phyloP scores from a whole-genome alignment of 2,797 vertebrate species.

The Lerista edwardsae region DNA sequence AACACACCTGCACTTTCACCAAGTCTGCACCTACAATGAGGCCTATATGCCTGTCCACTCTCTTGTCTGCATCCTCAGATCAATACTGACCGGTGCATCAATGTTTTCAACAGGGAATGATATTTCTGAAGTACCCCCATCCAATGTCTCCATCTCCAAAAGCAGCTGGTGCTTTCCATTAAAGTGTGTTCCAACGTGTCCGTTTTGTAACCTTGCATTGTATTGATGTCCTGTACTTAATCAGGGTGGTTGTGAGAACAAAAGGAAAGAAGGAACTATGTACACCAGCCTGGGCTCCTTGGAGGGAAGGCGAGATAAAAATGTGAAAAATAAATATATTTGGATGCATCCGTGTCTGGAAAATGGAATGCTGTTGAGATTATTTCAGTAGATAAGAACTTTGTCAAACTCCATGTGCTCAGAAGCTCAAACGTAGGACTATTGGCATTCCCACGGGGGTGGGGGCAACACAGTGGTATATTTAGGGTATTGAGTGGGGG shows the following conservation, averaged over 20 bases:
- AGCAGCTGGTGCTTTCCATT: background rate
- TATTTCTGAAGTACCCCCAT: slow-evolving; percentile 30
- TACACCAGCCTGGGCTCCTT: no score
- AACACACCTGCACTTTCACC: slow-evolving; percentile 1
- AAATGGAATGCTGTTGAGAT: background rate
- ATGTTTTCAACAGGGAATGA: slow-evolving; percentile 6
- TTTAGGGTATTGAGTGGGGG: no score
- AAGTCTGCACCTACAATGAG: background rate
- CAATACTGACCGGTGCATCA: slow-evolving; percentile 2
- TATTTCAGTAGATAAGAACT: background rate
- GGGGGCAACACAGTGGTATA: no score
- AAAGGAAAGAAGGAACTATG: no score
- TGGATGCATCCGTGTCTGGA: background rate
- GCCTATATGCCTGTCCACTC: background rate
- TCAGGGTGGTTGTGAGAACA: no score
- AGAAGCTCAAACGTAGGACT: fast-evolving
- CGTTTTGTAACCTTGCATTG: background rate
- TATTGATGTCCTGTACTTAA: background rate
- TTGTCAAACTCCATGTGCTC: background rate
- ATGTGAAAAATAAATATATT: background rate
- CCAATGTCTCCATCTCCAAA: background rate
- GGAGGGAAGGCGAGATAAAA: no score
- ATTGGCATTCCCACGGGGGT: no score
- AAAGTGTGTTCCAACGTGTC: background rate
- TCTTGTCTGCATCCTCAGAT: slow-evolving; percentile 20